phyloP scores from a whole-genome alignment of 92 coral and sea anemone genomes.

The Palythoa caribaeorum region DNA sequence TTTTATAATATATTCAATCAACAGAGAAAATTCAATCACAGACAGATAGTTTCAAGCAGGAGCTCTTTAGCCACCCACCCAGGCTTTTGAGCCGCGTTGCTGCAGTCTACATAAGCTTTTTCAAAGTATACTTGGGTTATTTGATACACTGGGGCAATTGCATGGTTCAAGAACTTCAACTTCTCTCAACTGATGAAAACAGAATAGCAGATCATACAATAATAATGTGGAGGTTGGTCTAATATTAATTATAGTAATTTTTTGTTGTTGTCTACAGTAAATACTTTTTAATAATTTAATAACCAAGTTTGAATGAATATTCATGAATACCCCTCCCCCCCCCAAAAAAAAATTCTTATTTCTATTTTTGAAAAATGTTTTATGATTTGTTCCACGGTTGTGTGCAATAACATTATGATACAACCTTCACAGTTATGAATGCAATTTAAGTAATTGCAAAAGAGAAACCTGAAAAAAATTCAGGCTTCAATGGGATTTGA shows the following conservation, averaged over 20 bases:
- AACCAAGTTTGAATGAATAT: no score
- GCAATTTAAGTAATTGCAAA: no score
- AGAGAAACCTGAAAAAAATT: no score
- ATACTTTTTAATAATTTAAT: no score
- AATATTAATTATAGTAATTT: background rate
- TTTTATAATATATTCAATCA: background rate
- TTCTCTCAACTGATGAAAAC: background rate
- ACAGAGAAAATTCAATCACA: constrained; percentile 16
- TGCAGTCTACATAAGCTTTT: constrained; percentile 30
- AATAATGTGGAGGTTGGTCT: background rate
- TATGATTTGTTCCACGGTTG: no score
- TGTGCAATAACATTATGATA: no score
- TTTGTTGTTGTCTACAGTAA: no score
- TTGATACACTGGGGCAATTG: constrained; percentile 35
- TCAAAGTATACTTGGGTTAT: constrained; percentile 17
- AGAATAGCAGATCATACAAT: background rate
- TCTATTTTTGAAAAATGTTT: no score
- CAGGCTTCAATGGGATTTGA: no score
- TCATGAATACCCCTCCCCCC: no score
- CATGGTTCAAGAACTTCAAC: constrained; percentile 11
- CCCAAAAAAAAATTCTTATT: no score
- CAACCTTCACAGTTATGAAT: no score
- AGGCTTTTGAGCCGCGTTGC: constrained; percentile 33
- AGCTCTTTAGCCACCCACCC: constrained; percentile 24
- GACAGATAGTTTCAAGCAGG: background rate